Conservation (phyloP, 1,140 invertebrate genomes). For the Lucilia cuprina region DNA sequence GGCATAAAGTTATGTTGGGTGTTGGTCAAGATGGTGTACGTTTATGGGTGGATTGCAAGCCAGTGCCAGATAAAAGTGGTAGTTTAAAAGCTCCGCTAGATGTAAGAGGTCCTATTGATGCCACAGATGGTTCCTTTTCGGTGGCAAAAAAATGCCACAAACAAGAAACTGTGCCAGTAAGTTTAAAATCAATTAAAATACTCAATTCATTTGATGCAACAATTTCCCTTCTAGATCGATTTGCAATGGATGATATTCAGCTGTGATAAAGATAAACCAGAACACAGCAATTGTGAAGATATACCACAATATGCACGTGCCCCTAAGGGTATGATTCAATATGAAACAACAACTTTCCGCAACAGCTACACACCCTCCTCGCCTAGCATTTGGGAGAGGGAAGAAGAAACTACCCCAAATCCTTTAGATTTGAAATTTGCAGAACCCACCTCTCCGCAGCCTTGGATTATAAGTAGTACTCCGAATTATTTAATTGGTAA, state of each 20-base stretch:
- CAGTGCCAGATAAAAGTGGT: conserved; percentile 45
- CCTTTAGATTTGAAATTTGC: conserved; percentile 22
- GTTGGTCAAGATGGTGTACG: conserved; percentile 70
- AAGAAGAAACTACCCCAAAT: background rate
- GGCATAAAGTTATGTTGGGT: conserved; percentile 82
- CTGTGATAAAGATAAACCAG: conserved; percentile 76
- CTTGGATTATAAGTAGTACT: conserved; percentile 24
- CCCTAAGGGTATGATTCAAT: background rate
- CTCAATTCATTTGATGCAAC: background rate
- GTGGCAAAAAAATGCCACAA: conserved; percentile 69
- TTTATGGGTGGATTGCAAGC: conserved; percentile 76
- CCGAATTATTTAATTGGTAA: background rate
- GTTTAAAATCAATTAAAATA: conserved; percentile 42
- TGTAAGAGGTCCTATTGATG: conserved; percentile 69
- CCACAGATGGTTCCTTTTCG: conserved; percentile 71
- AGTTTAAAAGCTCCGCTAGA: conserved; percentile 62
- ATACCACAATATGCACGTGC: conserved; percentile 50
- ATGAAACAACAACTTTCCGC: background rate
- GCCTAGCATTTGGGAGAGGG: too few relatives aligned
- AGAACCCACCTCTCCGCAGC: background rate
- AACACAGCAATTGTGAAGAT: conserved; percentile 76
- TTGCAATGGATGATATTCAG: conserved; percentile 82
- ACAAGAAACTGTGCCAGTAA: conserved; percentile 71
- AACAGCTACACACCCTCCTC: background rate
- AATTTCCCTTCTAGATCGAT: conserved; percentile 69